Base-by-base conservation (phyloP, 1,140 invertebrate genomes). In the Sinonovacula constricta region DNA sequence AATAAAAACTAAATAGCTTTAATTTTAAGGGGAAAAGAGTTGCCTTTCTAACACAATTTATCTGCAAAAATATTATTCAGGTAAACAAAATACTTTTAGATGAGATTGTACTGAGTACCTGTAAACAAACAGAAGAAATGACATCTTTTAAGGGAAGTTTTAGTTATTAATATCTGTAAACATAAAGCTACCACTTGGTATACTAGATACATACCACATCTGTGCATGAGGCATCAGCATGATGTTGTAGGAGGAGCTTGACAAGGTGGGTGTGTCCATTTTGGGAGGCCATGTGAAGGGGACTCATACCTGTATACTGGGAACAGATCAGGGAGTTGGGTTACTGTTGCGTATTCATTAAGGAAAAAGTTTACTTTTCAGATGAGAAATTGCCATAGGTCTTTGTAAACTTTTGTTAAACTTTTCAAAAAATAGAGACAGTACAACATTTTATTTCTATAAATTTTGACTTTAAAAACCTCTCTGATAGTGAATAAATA, bases 301-400 rank as follows among this genome's bases (percentile, higher is more conserved):
- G 39, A 39, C 65, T 63, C 75, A 78, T 78, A 31, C 63, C 66
- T 15, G 66, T 62, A 39, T 62, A 78, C 75, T 78, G 74, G 33
- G 56, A 36, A 75, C 18, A n/a, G n/a, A n/a, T n/a, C n/a, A n/a
- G n/a, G n/a, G n/a, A n/a, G n/a, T n/a, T n/a, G n/a, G n/a, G n/a
- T n/a, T n/a, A n/a, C n/a, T n/a, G n/a, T n/a, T n/a, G n/a, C n/a
- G n/a, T n/a, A n/a, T n/a, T n/a, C n/a, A n/a, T n/a, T n/a, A n/a
- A n/a, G n/a, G n/a, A 45, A 45, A 45, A 45, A 45, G 39, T 18
- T 10, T 45, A 45, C 39, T 45, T 10, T 45, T 18, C 7, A 18
- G 18, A 45, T 45, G 39, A 45, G 39, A 7, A 45, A 18, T 45
- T 45, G 39, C 18, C 39, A 10, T 45, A 45, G 39, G 39, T 18